Base-by-base conservation (phyloP, 2,797 vertebrate species). In the Alfaro cultratus region DNA sequence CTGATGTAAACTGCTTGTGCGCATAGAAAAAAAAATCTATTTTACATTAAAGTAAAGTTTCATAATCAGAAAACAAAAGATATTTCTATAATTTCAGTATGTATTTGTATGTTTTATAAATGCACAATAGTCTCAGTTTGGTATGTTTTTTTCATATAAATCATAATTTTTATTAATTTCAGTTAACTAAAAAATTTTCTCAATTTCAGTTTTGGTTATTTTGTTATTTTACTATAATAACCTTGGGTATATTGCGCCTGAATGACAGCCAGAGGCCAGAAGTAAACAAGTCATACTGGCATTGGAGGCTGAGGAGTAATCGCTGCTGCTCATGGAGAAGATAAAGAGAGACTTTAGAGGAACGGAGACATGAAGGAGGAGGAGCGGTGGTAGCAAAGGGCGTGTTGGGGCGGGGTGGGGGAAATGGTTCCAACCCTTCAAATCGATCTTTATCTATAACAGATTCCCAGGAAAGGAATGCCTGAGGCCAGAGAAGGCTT, bases 371-470 rank as follows among this genome's bases (percentile, higher is more conserved):
- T 21, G 73, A 71, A 82, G 21, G 67, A 86, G 23, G 83, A 84
- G 76, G 77, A 83, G 71, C 62, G 55, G 68, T 74, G 60, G 71
- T 73, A 81, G 82, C 41, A 75, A 49, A 79, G 74, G 82, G 78
- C 46, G 43, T 47, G 46, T 70, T 78, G 0, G 76, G 43, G 80
- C 34, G 60, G 8, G 34, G 47, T 34, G 60, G 15, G 31, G 31
- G 60, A 31, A 15, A 62, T 62, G 29, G 60, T 76, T 92, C 80
- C 78, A 85, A 78, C 79, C 74, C 85, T 26, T 89, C 81, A 86
- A 91, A 88, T 91, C 34, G 86, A 93, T 93, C 91, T 85, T 92
- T 91, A 93, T 94, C 93, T 87, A 77, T 79, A 75, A 79, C 83
- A 86, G 83, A 93, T 89, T 93, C 92, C 90, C 90, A 88, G 83